Evolutionary conservation across 1,140 invertebrate species (phyloP).

Genomic region (Scaptodrosophila lebanonensis): DNA sequence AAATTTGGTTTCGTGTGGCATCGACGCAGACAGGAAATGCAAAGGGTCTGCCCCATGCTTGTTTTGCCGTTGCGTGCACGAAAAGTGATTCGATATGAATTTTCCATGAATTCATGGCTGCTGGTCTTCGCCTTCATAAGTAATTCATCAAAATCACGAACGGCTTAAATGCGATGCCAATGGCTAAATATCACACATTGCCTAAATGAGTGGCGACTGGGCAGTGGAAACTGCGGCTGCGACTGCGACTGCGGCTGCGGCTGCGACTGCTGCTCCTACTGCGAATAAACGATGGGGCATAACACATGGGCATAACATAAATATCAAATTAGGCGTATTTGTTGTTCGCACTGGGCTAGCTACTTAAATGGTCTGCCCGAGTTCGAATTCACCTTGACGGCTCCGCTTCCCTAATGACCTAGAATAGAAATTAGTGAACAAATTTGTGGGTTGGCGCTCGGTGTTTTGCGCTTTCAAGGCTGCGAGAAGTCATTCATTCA

Average conservation of each 20-base stretch:
- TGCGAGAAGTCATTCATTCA: conserved; percentile 45
- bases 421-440: conserved; percentile 27
- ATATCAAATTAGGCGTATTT: conserved; percentile 65
- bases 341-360: conserved; percentile 32
- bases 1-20: too few relatives aligned
- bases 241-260: too few relatives aligned
- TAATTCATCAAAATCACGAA: conserved; percentile 43
- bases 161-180: neutral
- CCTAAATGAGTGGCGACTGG: too few relatives aligned
- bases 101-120: too few relatives aligned
- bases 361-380: conserved; percentile 21
- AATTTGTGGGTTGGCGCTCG: conserved; percentile 8
- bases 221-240: too few relatives aligned
- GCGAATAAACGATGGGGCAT: too few relatives aligned
- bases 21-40: neutral
- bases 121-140: conserved; percentile 5
- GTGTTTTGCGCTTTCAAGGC: conserved; percentile 28
- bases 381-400: neutral
- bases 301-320: too few relatives aligned
- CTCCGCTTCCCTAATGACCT: conserved; percentile 51
- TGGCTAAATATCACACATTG: neutral
- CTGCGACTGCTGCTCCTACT: too few relatives aligned
- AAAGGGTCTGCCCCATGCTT: too few relatives aligned
- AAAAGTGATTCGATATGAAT: too few relatives aligned
- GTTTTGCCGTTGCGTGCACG: too few relatives aligned